Base-by-base conservation (phyloP, 1,140 invertebrate genomes). In the Dryas iulia region DNA sequence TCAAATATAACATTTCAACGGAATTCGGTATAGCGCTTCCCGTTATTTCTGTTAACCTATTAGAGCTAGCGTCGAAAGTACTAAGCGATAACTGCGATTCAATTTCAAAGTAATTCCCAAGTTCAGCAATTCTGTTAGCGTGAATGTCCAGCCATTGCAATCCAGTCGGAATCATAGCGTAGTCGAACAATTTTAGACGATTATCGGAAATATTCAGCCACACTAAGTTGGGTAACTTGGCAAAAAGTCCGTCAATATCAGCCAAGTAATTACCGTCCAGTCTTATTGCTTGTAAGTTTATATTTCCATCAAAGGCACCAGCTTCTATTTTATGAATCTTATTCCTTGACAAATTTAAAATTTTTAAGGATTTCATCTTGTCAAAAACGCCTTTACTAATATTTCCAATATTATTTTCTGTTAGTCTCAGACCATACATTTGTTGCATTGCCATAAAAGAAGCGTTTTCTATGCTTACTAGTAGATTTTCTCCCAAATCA, bases 181-280 rank as follows among this genome's bases (percentile, higher is more conserved):
- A 98, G 80, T 98, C 97, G 84, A 98, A 97, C 94, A 95, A 96
- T 89, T 96, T 95, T 39, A 98, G 93, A 65, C 95, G 94, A 92
- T 98, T 98, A 80, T 97, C 96, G 63, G 97, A 98, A 71, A 98
- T 96, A 84, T 98, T 98, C 52, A 98, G 91, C 96, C 97, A 98
- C 28, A 98, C 95, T 71, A 98, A 93, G 91, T 96, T 97, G 39
- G 96, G 96, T 67, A 98, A 93, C 81, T 97, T 97, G 0, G 95
- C 94, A 82, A 98, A 98, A 23, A 98, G 93, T 6, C 96, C 96
- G 47, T 94, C 94, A 53, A 98, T 97, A 78, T 97, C 96, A 35
- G 95, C 95, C 71, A 98, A 92, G 83, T 96, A 95, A 93, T 98
- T 98, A 33, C 96, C 96, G 89, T 98, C 97, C 31, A 98, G 89